Evolutionary conservation across 2,888 invertebrate genomes (phyloP).

Genomic region (Rhagonycha fulva): DNA sequence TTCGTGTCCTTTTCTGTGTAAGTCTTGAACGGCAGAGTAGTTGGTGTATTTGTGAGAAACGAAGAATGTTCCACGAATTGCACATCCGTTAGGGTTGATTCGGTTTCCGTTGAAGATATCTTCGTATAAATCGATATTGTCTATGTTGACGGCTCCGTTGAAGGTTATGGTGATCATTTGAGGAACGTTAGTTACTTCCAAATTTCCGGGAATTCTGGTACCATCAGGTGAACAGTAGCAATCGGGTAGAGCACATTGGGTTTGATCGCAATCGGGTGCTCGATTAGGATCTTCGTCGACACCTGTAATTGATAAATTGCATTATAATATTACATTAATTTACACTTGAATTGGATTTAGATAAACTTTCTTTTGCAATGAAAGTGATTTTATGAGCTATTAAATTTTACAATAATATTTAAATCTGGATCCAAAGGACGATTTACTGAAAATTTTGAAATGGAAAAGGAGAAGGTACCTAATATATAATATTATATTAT

Average conservation of each 20-base stretch:
- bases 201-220: conserved; percentile 82
- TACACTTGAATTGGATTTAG: background rate
- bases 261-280: conserved; percentile 88
- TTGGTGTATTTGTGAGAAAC: conserved; percentile 92
- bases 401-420: too few species aligned
- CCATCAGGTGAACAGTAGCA: conserved; percentile 94
- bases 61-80: conserved; percentile 88
- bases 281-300: conserved; percentile 90
- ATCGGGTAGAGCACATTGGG: conserved; percentile 86
- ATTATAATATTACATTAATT: background rate
- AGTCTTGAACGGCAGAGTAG: conserved; percentile 87
- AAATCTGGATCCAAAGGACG: too few species aligned
- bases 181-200: conserved; percentile 84
- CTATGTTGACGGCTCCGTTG: conserved; percentile 90
- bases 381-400: too few species aligned
- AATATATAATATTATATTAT: background rate
- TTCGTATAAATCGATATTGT: conserved; percentile 90
- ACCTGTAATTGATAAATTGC: conserved; percentile 60
- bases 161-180: conserved; percentile 94
- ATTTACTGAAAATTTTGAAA: background rate
- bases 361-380: too few species aligned
- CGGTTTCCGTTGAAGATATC: conserved; percentile 86
- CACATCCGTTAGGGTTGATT: conserved; percentile 87
- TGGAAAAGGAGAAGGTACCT: background rate
- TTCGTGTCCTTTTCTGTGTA: conserved; percentile 89